phyloP scores from a whole-genome alignment of 2,113 vertebrate genomes.

The Chaenocephalus aceratus region DNA sequence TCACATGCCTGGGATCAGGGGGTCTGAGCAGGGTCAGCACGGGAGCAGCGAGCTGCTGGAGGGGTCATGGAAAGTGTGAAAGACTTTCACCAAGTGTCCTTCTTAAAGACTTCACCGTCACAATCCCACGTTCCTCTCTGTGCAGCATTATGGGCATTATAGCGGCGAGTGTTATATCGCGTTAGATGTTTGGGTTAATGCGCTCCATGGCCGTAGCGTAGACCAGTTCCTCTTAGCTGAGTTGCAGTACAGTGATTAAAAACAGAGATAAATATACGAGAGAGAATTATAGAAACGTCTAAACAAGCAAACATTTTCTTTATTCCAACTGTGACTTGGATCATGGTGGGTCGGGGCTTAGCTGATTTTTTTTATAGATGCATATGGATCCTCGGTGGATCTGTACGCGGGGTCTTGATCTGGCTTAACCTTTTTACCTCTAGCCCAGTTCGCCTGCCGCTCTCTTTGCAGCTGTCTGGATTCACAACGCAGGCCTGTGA shows the following conservation, averaged over 20 bases:
- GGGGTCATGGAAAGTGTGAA: slow-evolving; percentile 76
- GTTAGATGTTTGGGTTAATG: slow-evolving; percentile 1
- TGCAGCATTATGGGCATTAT: slow-evolving; percentile 20
- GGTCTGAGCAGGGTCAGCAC: slow-evolving; percentile 53
- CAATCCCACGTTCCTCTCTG: slow-evolving; percentile 38
- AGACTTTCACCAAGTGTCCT: slow-evolving; percentile 56
- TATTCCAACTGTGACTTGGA: background rate
- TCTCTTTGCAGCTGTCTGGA: slow-evolving; percentile 42
- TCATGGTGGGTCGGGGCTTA: slow-evolving; percentile 6
- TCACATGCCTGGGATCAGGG: slow-evolving; percentile 81
- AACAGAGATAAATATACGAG: background rate
- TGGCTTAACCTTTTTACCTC: slow-evolving; percentile 72
- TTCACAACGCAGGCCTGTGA: slow-evolving; percentile 33
- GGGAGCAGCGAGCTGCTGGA: slow-evolving; percentile 39
- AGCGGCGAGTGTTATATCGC: background rate
- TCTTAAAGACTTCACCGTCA: slow-evolving; percentile 43
- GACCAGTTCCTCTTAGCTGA: background rate
- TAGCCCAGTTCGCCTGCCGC: slow-evolving; percentile 43
- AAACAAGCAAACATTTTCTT: no score
- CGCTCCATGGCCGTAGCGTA: background rate
- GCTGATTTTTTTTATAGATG: slow-evolving; percentile 30
- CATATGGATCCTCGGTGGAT: slow-evolving; percentile 53
- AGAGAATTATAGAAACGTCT: background rate
- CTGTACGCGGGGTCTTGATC: slow-evolving; percentile 50
- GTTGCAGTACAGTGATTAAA: background rate